A percentile compares a stretch with the other conserved stretches of the same genome.
These are phyloP conservation scores for Aplocera efformata DNA, from an alignment of 2,888 invertebrate species.

Conservation along the genomic window DNA sequence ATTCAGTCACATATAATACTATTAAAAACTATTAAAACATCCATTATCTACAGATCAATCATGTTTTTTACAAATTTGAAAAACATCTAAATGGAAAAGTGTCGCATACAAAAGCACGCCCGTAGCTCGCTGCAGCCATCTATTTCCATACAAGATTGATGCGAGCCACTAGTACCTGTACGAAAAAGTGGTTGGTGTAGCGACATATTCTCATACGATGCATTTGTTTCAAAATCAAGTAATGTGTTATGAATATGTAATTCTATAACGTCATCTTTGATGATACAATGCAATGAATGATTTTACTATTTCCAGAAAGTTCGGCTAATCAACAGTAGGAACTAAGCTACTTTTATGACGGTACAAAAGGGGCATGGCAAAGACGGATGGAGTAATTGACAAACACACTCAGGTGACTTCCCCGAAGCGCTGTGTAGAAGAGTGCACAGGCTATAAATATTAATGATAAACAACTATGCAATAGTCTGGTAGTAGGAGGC, in stretches of 20 bases:
- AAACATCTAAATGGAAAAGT: conserved; percentile 30
- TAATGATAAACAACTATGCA: conserved; percentile 72
- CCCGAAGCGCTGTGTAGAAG: conserved; percentile 60
- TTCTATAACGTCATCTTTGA: too few species aligned
- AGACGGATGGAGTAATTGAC: conserved; percentile 52
- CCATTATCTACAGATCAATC: conserved; percentile 43
- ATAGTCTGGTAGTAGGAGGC: conserved; percentile 42
- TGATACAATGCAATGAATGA: not conserved
- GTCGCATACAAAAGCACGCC: conserved; percentile 33
- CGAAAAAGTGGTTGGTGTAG: too few species aligned
- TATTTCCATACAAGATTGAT: conserved; percentile 60
- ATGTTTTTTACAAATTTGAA: conserved; percentile 9
- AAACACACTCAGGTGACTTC: conserved; percentile 61
- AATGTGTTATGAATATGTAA: not conserved
- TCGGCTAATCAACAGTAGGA: conserved; percentile 27
- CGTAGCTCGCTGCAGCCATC: conserved; percentile 39
- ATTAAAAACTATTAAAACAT: conserved; percentile 14
- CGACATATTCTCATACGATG: not conserved
- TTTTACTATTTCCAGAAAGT: conserved; percentile 6
- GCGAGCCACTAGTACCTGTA: conserved; percentile 27
- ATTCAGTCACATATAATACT: not conserved
- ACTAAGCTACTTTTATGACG: conserved; percentile 28
- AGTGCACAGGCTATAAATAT: conserved; percentile 70
- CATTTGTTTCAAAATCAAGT: conserved; percentile 4
- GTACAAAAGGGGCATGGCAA: conserved; percentile 19